A percentile compares a stretch with the other conserved stretches of the same genome.
Evolutionary conservation across 2,113 vertebrate species (phyloP).

Genomic region (Apistogramma diplotaenia): DNA sequence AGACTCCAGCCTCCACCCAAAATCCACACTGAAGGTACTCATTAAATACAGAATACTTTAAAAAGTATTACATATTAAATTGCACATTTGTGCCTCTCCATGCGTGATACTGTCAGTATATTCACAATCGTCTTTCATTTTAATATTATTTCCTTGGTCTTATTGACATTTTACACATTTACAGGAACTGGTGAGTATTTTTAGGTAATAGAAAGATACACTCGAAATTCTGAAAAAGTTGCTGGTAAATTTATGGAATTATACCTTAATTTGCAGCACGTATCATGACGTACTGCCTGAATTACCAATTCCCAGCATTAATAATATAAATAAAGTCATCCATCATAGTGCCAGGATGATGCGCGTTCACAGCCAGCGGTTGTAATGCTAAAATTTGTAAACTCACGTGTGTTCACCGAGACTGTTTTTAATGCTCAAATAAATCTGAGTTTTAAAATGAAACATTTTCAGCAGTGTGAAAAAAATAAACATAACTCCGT

Average conservation of each 20-base stretch:
- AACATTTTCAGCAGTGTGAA: background rate
- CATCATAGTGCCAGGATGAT: background rate
- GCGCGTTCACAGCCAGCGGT: background rate
- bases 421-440: background rate
- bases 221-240: background rate
- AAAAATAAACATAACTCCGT: background rate
- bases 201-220: background rate
- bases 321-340: background rate
- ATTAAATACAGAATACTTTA: background rate
- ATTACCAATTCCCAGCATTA: background rate
- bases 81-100: background rate
- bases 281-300: accelerated
- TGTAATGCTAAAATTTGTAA: background rate
- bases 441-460: background rate
- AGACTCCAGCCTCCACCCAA: background rate
- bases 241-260: background rate
- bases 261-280: background rate
- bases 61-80: background rate
- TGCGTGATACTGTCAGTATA: background rate
- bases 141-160: background rate
- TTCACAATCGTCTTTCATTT: background rate
- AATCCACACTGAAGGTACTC: background rate
- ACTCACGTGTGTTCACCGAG: background rate
- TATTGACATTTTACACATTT: background rate
- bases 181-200: background rate